Percentiles rank a stretch among this genome's conserved stretches.
Conservation (phyloP, 2,797 vertebrate genomes). For the Sternarchorhynchus goeldii region DNA sequence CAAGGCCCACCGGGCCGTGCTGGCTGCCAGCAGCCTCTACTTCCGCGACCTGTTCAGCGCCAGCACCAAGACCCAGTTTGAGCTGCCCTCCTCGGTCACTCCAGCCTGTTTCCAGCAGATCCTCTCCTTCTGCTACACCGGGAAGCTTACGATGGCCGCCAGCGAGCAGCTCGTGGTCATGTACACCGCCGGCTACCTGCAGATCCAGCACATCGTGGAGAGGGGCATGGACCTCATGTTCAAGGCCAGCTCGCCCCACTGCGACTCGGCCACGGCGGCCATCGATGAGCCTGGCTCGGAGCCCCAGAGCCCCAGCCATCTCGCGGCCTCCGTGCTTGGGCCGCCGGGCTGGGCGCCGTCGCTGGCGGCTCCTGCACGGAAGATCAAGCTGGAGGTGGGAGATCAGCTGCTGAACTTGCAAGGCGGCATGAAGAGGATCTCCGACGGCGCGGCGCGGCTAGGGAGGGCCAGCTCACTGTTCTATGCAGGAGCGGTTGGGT, state of each 20-base stretch:
- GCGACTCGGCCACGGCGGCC: slow-evolving; percentile 94
- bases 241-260: slow-evolving; percentile 99
- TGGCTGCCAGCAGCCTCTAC: slow-evolving; percentile 98
- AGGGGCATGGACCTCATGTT: slow-evolving; percentile 97
- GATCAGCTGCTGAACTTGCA: slow-evolving; percentile 73
- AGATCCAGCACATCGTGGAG: slow-evolving; percentile 99
- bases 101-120: slow-evolving; percentile 98
- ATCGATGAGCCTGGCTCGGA: slow-evolving; percentile 90
- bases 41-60: slow-evolving; percentile 97
- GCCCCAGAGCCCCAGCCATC: slow-evolving; percentile 92
- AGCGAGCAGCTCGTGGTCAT: slow-evolving; percentile 99
- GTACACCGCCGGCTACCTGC: slow-evolving; percentile 99
- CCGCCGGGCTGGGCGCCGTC: slow-evolving; percentile 82
- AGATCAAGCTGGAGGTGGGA: slow-evolving; percentile 88
- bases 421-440: slow-evolving; percentile 69
- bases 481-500: slow-evolving; percentile 75
- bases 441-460: slow-evolving; percentile 66
- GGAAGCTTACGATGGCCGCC: slow-evolving; percentile 96
- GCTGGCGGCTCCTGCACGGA: slow-evolving; percentile 78
- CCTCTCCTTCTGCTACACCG: slow-evolving; percentile 98
- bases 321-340: slow-evolving; percentile 66
- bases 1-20: slow-evolving; percentile 94
- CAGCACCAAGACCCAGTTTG: slow-evolving; percentile 94
- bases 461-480: slow-evolving; percentile 68
- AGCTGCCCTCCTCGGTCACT: slow-evolving; percentile 94